These are phyloP conservation scores for Agonopterix alstromeriana DNA, from an alignment of 2,888 invertebrate species.

Conservation along the genomic window DNA sequence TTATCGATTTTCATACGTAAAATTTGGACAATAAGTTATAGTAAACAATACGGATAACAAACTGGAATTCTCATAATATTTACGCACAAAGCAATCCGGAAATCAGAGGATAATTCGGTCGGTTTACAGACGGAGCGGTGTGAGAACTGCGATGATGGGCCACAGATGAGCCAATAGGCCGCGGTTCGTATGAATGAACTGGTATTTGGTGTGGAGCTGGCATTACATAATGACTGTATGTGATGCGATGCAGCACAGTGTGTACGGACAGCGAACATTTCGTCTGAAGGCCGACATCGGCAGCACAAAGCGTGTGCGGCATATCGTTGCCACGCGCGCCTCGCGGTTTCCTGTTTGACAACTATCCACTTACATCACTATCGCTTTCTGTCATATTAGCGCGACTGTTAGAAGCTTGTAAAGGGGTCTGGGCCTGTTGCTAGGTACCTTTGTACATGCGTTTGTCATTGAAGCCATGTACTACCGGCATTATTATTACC, in stretches of 20 bases:
- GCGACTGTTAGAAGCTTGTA: slow-evolving; percentile 64
- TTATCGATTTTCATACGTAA: slow-evolving; percentile 33
- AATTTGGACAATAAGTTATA: slow-evolving; percentile 20
- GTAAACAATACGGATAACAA: slow-evolving; percentile 28
- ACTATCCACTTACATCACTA: slow-evolving; percentile 75
- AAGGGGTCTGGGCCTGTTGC: slow-evolving; percentile 68
- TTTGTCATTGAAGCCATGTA: slow-evolving; percentile 56
- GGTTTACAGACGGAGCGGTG: slow-evolving; percentile 11
- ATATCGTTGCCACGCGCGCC: slow-evolving; percentile 67
- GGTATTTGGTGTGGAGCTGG: slow-evolving; percentile 51
- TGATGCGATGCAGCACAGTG: slow-evolving; percentile 24
- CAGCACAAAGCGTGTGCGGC: slow-evolving; percentile 58
- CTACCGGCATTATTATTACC: slow-evolving; percentile 47
- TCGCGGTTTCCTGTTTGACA: slow-evolving; percentile 73
- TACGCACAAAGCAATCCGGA: slow-evolving; percentile 26
- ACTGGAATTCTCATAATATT: slow-evolving; percentile 13
- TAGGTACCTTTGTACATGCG: slow-evolving; percentile 48
- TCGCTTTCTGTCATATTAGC: slow-evolving; percentile 69
- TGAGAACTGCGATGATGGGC: slow-evolving; percentile 34
- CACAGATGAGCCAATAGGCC: slow-evolving; percentile 38
- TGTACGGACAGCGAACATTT: slow-evolving; percentile 54
- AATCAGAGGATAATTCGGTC: slow-evolving; percentile 20
- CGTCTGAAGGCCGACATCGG: slow-evolving; percentile 57
- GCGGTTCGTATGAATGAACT: slow-evolving; percentile 60
- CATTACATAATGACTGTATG: slow-evolving; percentile 60